phyloP scores from a whole-genome alignment of 2,888 invertebrate genomes.

The Pammene aurita region DNA sequence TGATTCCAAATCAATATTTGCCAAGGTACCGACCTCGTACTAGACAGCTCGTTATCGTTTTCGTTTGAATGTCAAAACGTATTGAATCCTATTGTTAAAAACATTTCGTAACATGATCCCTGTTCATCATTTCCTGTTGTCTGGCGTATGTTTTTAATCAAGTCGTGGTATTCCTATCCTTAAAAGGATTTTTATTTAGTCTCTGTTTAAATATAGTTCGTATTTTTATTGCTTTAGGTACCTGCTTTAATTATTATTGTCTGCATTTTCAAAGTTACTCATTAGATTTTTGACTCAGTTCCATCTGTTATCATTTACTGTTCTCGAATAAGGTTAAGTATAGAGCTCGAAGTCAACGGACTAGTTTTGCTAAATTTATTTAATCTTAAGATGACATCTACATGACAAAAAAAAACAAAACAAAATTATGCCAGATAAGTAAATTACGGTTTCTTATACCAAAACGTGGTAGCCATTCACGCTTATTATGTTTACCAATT shows the following conservation, averaged over 20 bases:
- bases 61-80: constrained; percentile 63
- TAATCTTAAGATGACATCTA: no score
- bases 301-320: no score
- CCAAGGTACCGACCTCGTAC: constrained; percentile 54
- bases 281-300: no score
- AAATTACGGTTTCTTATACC: no score
- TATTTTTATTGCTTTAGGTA: no score
- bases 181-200: neutral
- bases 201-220: neutral
- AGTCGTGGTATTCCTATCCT: neutral
- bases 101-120: constrained; percentile 48
- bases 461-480: neutral
- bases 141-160: constrained; percentile 18
- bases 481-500: neutral
- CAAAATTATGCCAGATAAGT: no score
- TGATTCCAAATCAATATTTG: constrained; percentile 42
- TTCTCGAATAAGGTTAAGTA: no score
- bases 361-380: no score
- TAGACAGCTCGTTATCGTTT: constrained; percentile 65
- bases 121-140: constrained; percentile 40
- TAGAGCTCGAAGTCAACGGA: no score
- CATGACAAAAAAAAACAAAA: no score
- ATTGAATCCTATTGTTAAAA: constrained; percentile 61
- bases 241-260: no score
- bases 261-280: no score